Conservation (phyloP, 2,113 vertebrate genomes). For the Nibea coibor region DNA sequence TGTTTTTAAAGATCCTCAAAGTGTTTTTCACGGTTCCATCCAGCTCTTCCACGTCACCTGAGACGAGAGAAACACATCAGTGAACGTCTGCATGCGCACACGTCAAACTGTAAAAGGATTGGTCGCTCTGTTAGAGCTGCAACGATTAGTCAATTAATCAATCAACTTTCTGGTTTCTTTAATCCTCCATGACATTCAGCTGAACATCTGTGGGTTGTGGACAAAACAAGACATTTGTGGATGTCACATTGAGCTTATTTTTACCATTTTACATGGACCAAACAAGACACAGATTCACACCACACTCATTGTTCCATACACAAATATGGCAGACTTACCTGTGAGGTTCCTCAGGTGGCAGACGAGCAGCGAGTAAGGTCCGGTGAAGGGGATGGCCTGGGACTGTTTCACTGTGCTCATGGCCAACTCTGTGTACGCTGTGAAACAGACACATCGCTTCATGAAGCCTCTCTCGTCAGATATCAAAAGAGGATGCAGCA, state of each 20-base stretch:
- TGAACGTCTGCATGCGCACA: background rate
- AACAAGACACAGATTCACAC: no score
- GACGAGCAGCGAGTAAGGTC: conserved; percentile 91
- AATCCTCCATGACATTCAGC: no score
- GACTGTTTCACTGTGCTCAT: conserved; percentile 98
- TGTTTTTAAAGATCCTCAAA: conserved; percentile 93
- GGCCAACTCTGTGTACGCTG: conserved; percentile 96
- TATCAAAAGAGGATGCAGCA: no score
- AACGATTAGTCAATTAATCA: no score
- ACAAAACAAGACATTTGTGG: no score
- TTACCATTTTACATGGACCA: no score
- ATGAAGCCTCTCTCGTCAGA: no score
- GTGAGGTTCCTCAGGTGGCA: conserved; percentile 94
- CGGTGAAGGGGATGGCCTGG: conserved; percentile 94
- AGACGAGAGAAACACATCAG: background rate
- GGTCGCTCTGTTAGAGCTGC: no score
- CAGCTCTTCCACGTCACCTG: conserved; percentile 96
- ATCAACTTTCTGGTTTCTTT: no score
- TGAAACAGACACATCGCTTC: conserved; percentile 7
- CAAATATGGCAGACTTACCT: conserved; percentile 72
- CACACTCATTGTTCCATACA: no score
- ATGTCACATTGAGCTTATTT: no score
- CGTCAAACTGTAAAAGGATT: background rate
- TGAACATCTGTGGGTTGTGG: no score
- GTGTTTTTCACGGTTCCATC: conserved; percentile 93